Evolutionary conservation across 2,888 invertebrate species (phyloP).

Genomic region (Amiota mariae): DNA sequence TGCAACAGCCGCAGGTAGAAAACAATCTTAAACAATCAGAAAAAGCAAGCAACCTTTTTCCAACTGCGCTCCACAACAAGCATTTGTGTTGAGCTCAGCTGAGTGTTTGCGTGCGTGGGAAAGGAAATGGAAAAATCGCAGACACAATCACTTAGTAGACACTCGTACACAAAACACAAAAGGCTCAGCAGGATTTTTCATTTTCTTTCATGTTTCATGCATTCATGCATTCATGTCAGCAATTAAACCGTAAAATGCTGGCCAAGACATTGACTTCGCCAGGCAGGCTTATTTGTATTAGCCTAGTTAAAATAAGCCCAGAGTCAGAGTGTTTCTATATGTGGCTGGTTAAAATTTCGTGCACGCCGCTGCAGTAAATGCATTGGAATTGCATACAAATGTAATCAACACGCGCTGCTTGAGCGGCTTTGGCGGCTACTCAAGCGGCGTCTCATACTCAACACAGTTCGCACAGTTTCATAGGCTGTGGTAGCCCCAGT

Average conservation of each 20-base stretch:
- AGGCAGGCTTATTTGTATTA: constrained; percentile 43
- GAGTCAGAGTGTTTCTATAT: constrained; percentile 22
- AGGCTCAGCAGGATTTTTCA: constrained; percentile 18
- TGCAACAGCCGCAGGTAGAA: constrained; percentile 56
- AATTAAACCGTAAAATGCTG: constrained; percentile 65
- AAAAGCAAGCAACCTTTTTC: constrained; percentile 21
- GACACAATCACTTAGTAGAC: background rate
- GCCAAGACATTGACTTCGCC: constrained; percentile 40
- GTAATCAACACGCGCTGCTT: constrained; percentile 31
- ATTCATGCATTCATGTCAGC: constrained; percentile 51
- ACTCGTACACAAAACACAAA: background rate
- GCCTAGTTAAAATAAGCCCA: constrained; percentile 28
- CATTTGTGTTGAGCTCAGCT: background rate
- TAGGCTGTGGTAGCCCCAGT: background rate
- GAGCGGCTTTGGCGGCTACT: constrained; percentile 14
- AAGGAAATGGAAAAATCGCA: constrained; percentile 52
- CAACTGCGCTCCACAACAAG: background rate
- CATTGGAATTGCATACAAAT: constrained; percentile 27
- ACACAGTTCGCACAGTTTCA: constrained; percentile 2
- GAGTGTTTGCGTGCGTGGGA: constrained; percentile 55
- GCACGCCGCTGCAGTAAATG: constrained; percentile 21
- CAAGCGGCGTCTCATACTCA: constrained; percentile 39
- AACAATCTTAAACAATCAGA: constrained; percentile 32
- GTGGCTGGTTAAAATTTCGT: constrained; percentile 19
- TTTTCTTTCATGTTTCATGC: constrained; percentile 43